Conservation (phyloP, 2,797 vertebrate genomes). For the Catharus ustulatus region DNA sequence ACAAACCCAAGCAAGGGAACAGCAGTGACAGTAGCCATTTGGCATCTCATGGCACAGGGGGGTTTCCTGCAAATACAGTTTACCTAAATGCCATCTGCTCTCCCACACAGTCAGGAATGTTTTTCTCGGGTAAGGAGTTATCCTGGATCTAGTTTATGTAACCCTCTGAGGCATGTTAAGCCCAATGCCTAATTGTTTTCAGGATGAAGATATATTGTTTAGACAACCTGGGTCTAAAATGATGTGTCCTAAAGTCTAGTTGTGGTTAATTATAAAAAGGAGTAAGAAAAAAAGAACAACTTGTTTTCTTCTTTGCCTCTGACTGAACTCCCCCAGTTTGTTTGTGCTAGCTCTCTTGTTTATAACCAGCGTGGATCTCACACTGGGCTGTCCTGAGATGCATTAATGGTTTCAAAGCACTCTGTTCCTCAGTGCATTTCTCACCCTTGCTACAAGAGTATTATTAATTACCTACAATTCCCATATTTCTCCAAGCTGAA, state of each 20-base stretch:
- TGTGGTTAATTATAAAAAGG: background rate
- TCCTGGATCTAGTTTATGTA: conserved; percentile 8
- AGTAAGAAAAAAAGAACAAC: background rate
- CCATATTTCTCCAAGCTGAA: background rate
- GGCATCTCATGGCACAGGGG: conserved; percentile 6
- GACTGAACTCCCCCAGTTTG: conserved; percentile 16
- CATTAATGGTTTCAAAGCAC: conserved; percentile 50
- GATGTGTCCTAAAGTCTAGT: background rate
- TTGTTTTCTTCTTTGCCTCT: background rate
- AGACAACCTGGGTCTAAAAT: background rate
- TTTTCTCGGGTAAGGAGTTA: conserved; percentile 23
- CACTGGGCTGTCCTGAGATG: background rate
- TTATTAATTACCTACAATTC: conserved; percentile 28
- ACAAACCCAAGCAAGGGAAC: background rate
- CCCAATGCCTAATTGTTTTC: background rate
- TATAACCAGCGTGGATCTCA: background rate
- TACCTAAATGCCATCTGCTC: conserved; percentile 56
- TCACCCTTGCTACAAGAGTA: background rate
- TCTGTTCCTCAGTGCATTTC: conserved; percentile 1
- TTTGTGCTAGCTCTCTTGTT: conserved; percentile 28
- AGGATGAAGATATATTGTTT: background rate
- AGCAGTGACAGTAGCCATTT: conserved; percentile 42
- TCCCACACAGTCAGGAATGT: conserved; percentile 12
- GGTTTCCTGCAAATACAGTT: conserved; percentile 39
- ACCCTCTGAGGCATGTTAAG: background rate